phyloP scores from a whole-genome alignment of 1,140 invertebrate genomes.

The Sipha flava region DNA sequence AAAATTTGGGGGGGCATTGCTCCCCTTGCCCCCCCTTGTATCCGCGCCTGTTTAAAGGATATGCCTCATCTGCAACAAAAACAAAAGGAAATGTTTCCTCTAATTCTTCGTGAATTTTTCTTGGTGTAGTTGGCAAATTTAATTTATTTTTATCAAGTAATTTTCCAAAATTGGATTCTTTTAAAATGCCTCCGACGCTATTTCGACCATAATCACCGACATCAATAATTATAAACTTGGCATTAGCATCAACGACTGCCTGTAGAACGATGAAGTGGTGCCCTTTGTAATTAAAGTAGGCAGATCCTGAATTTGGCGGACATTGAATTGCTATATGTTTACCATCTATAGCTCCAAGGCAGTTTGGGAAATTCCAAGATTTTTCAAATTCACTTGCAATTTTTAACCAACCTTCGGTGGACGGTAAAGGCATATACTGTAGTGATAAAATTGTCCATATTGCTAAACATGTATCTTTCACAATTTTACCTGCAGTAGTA shows the following conservation, averaged over 20 bases:
- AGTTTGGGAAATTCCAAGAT: too few relatives aligned
- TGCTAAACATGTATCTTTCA: conserved; percentile 32
- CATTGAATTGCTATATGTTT: conserved; percentile 43
- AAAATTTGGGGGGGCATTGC: too few relatives aligned
- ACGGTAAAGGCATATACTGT: conserved; percentile 33
- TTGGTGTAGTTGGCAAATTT: neutral
- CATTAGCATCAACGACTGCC: conserved; percentile 35
- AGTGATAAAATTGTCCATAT: conserved; percentile 34
- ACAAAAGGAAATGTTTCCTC: neutral
- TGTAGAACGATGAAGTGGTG: conserved; percentile 35
- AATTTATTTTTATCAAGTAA: conserved; percentile 33
- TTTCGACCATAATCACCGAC: conserved; percentile 37
- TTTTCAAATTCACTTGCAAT: conserved; percentile 35
- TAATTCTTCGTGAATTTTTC: neutral
- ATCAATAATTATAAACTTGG: conserved; percentile 35
- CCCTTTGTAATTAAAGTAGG: conserved; percentile 35
- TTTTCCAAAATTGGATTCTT: conserved; percentile 35
- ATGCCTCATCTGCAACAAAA: conserved; percentile 43
- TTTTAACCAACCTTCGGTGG: conserved; percentile 18
- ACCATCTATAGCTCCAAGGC: too few relatives aligned
- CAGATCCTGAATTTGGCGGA: conserved; percentile 39
- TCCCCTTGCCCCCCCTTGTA: too few relatives aligned
- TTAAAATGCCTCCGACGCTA: conserved; percentile 43
- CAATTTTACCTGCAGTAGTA: conserved; percentile 36
- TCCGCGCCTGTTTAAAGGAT: too few relatives aligned